Evolutionary conservation across 2,113 vertebrate genomes (phyloP), one percentile per base, ranked within the genome.

Genomic region (Ranitomeya variabilis): DNA sequence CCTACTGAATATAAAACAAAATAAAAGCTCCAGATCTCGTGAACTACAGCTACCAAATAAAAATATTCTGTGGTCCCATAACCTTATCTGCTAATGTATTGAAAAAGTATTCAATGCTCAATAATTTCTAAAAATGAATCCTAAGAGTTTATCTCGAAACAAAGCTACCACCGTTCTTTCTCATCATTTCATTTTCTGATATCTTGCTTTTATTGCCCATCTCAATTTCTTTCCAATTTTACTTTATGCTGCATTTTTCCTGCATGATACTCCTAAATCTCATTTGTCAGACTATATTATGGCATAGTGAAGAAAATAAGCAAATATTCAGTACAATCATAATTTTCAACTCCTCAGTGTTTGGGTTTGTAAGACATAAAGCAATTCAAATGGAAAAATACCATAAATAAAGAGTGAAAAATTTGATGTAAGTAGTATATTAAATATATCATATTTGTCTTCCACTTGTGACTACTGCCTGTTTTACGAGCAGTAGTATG

Each of bases 361-460:
- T 76, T 85, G 51, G 23, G 21, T 55, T 85, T 85, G n/a, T 85
- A n/a, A 64, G 51, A 71, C 37, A 55, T 84, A 84, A 84, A 69
- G 67, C n/a, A 84, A n/a, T 37, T 84, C 64, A 55, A 71, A 84
- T 64, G 57, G n/a, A 86, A 62, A 76, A 86, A 78, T 60, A 78
- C 74, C 19, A 23, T 60, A 79, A 79, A 79, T 62, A 60, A 77
- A n/a, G 37, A 66, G 31, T 15, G 21, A 60, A 26, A 23, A 51
- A 54, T 62, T 66, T n/a, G 4, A 77, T 66, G 31, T 79, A 79
- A 57, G 77, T 71, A 80, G 60, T 67, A 80, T 80, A 79, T 64
- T 80, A 87, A 71, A 87, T 71, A 87, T 69, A 54, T 18, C 77
- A 87, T 19, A 73, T 85, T 73, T 85, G 52, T 69, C 66, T 85